These are phyloP conservation scores for Bombus sylvicola DNA, from an alignment of 1,140 invertebrate species.

Conservation along the genomic window DNA sequence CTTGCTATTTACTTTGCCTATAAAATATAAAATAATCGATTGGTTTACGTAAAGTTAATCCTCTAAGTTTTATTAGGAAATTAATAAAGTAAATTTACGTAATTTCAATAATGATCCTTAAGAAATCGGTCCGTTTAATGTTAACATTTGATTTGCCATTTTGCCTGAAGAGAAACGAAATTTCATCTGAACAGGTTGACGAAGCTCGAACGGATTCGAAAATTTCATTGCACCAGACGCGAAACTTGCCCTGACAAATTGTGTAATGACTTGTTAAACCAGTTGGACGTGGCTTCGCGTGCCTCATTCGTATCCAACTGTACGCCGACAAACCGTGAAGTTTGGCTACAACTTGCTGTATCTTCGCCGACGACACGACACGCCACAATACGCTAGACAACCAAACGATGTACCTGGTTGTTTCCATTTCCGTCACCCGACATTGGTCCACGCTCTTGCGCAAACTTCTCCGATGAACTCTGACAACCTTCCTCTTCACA, in stretches of 20 bases:
- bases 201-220: constrained; percentile 2
- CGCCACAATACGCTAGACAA: constrained; percentile 32
- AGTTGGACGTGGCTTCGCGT: constrained; percentile 58
- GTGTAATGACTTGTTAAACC: constrained; percentile 67
- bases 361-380: constrained; percentile 41
- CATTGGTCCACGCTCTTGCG: constrained; percentile 28
- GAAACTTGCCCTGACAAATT: constrained; percentile 45
- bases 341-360: constrained; percentile 56
- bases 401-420: constrained; percentile 55
- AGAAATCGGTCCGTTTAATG: background rate
- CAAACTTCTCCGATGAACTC: constrained; percentile 47
- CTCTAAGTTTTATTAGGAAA: too few species aligned
- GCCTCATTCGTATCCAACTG: constrained; percentile 25
- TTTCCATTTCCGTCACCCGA: constrained; percentile 47
- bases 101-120: background rate
- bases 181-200: background rate
- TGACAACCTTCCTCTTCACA: background rate
- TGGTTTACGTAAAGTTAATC: too few species aligned
- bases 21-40: too few species aligned
- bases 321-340: constrained; percentile 47
- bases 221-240: constrained; percentile 41
- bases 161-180: background rate
- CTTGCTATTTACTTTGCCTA: too few species aligned
- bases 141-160: background rate
- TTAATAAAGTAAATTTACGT: background rate